Evolutionary conservation across 2,888 invertebrate species (phyloP).

Genomic region (Melieria picta): DNA sequence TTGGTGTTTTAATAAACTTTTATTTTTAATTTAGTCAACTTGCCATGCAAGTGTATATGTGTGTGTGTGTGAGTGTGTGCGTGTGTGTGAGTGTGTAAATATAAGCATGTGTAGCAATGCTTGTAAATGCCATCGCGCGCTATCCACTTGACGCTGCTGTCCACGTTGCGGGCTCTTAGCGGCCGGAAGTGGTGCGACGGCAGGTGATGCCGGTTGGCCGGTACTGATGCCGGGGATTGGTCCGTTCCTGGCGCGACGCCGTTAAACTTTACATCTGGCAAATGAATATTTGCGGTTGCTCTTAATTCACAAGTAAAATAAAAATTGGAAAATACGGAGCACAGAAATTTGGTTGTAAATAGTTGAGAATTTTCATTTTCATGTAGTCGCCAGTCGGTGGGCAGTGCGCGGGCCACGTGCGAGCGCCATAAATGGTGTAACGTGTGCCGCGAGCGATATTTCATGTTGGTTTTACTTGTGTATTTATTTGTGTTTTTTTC

Average conservation of each 20-base stretch:
- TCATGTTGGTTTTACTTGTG: constrained; percentile 19
- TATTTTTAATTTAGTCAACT: constrained; percentile 61
- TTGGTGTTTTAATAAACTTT: constrained; percentile 60
- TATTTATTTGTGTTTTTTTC: constrained; percentile 14
- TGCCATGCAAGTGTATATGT: constrained; percentile 41
- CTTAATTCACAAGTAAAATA: constrained; percentile 66
- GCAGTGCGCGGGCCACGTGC: too few species aligned
- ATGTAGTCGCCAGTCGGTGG: too few species aligned
- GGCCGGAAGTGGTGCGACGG: not conserved
- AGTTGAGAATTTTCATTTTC: too few species aligned
- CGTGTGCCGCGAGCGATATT: constrained; percentile 9
- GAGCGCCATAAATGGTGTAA: not conserved
- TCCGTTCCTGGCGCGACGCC: constrained; percentile 42
- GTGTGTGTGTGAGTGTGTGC: not conserved
- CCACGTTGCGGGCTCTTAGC: constrained; percentile 15
- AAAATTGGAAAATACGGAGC: constrained; percentile 41
- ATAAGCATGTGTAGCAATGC: constrained; percentile 33
- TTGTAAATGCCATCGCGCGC: constrained; percentile 35
- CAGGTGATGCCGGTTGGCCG: not conserved
- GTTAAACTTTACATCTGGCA: constrained; percentile 64
- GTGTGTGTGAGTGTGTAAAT: constrained; percentile 22
- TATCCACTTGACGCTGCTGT: constrained; percentile 33
- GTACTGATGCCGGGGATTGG: not conserved
- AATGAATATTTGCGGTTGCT: constrained; percentile 67
- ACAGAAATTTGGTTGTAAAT: too few species aligned